A percentile compares a stretch with the other conserved stretches of the same genome.
phyloP scores from a whole-genome alignment of 2,113 vertebrate species.

The Trogon melanurus region DNA sequence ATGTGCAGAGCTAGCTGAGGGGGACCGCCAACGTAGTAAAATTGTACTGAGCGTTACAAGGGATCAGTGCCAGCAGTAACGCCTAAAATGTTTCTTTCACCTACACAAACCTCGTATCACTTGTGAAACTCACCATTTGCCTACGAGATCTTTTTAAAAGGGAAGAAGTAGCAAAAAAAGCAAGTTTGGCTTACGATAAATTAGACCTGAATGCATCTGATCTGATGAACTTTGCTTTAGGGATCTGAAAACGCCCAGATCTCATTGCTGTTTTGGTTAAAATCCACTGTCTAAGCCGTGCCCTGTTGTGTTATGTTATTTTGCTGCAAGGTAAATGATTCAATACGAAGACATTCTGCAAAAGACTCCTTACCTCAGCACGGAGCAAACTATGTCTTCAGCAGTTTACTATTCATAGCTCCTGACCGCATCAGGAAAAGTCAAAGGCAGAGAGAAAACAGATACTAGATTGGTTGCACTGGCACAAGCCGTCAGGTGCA shows the following conservation, averaged over 20 bases:
- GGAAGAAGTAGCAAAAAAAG: not conserved
- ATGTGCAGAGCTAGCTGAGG: not conserved
- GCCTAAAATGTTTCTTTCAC: not conserved
- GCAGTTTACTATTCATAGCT: not conserved
- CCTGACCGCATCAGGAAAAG: not conserved
- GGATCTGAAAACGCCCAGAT: not conserved
- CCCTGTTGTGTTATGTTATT: not conserved
- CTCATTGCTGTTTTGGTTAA: not conserved
- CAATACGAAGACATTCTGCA: not conserved
- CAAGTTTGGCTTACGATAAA: not conserved
- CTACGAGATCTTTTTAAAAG: not conserved
- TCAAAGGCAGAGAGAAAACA: not conserved
- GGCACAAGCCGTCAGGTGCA: not conserved
- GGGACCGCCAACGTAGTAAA: not conserved
- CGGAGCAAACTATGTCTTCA: not conserved
- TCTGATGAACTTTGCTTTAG: not conserved
- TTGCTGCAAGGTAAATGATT: not conserved
- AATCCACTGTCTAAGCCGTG: not conserved
- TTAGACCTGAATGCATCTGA: accelerated
- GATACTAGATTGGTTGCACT: not conserved
- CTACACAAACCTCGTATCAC: not conserved
- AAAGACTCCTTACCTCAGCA: not conserved
- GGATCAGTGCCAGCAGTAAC: not conserved
- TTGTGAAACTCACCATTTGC: not conserved
- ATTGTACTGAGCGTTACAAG: accelerated